phyloP scores from a whole-genome alignment of 1,140 invertebrate genomes.

The Heliconius hermathena region DNA sequence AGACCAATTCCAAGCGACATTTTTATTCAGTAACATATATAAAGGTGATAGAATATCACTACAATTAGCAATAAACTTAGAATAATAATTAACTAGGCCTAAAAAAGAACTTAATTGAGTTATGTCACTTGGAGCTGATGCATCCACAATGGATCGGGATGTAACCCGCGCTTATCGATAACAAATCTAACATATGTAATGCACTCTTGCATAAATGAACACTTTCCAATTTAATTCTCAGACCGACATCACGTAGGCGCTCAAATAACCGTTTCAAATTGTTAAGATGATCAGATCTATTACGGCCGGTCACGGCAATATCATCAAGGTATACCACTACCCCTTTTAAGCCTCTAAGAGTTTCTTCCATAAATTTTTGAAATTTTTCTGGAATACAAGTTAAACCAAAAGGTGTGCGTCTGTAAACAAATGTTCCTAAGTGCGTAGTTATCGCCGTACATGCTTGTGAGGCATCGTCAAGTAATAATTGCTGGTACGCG shows the following conservation, averaged over 20 bases:
- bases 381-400: constrained; percentile 40
- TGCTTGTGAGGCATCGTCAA: no score
- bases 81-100: constrained; percentile 51
- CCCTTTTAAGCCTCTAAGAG: constrained; percentile 36
- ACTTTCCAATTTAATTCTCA: constrained; percentile 49
- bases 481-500: no score
- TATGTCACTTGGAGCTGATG: constrained; percentile 49
- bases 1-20: constrained; percentile 37
- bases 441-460: no score
- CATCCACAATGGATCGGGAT: constrained; percentile 55
- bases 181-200: constrained; percentile 60
- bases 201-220: constrained; percentile 41
- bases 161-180: constrained; percentile 58
- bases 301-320: constrained; percentile 36
- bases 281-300: constrained; percentile 31
- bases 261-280: constrained; percentile 40
- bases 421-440: background rate
- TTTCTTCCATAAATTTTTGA: constrained; percentile 35
- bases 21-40: constrained; percentile 44
- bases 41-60: constrained; percentile 45
- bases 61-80: constrained; percentile 45
- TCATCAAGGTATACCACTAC: constrained; percentile 45
- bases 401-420: constrained; percentile 7
- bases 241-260: constrained; percentile 38
- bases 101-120: constrained; percentile 53